phyloP scores from a whole-genome alignment of 1,140 invertebrate genomes.

The Neodiprion pinetum region DNA sequence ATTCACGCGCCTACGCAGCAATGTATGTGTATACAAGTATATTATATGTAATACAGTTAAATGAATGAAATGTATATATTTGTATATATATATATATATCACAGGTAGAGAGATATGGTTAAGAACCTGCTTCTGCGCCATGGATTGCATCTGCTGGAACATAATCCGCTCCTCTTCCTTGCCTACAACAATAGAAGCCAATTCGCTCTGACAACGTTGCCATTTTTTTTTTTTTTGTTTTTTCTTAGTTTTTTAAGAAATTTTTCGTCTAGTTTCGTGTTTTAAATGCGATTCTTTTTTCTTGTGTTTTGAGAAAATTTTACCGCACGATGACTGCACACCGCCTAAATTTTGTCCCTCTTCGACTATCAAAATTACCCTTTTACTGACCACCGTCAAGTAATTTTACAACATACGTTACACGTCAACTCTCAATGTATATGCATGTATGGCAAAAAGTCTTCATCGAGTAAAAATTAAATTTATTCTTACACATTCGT shows the following conservation, averaged over 20 bases:
- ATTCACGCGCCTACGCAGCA: slow-evolving; percentile 21
- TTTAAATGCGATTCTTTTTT: slow-evolving; percentile 9
- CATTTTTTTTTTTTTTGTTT: slow-evolving; percentile 12
- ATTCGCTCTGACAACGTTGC: not conserved
- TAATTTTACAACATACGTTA: no score
- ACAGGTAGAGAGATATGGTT: slow-evolving; percentile 54
- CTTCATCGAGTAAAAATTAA: no score
- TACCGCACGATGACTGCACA: not conserved
- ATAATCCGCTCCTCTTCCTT: slow-evolving; percentile 94
- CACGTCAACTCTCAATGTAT: no score
- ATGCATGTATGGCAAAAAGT: no score
- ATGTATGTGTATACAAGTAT: not conserved
- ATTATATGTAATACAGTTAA: slow-evolving; percentile 19
- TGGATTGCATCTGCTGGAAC: slow-evolving; percentile 95
- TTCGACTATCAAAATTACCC: no score
- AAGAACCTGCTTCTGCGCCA: slow-evolving; percentile 95
- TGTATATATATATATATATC: slow-evolving; percentile 34
- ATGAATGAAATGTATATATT: slow-evolving; percentile 26
- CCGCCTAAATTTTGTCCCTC: no score
- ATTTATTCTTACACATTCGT: no score
- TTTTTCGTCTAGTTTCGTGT: not conserved
- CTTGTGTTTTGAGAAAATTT: slow-evolving; percentile 25
- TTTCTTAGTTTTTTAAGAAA: not conserved
- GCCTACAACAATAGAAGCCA: slow-evolving; percentile 69
- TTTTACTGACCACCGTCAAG: no score